Percentiles rank a stretch among this genome's conserved stretches.
phyloP scores from a whole-genome alignment of 2,113 vertebrate genomes.

The Perca fluviatilis region DNA sequence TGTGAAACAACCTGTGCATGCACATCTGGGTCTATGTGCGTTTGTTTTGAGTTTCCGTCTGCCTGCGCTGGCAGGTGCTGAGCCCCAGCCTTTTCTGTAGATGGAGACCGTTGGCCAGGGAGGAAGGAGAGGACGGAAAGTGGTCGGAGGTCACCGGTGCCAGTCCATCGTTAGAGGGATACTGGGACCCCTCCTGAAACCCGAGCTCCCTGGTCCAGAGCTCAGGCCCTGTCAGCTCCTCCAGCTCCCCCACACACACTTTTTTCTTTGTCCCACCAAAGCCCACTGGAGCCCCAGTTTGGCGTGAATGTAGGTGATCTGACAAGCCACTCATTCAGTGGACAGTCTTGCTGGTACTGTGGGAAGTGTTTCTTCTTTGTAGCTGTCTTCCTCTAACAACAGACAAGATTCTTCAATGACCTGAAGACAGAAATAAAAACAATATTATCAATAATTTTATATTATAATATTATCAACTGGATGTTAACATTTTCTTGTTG shows the following conservation, averaged over 20 bases:
- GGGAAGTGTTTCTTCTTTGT: slow-evolving; percentile 76
- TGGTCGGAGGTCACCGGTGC: slow-evolving; percentile 90
- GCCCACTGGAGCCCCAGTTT: slow-evolving; percentile 87
- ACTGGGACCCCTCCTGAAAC: slow-evolving; percentile 72
- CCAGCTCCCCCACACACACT: slow-evolving; percentile 70
- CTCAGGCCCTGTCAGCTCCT: slow-evolving; percentile 69
- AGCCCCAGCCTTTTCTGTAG: slow-evolving; percentile 87
- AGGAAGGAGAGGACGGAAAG: slow-evolving; percentile 89
- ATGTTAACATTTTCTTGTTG: slow-evolving; percentile 19
- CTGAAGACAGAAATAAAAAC: slow-evolving; percentile 57
- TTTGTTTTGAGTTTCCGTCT: slow-evolving; percentile 69
- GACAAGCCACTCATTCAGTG: slow-evolving; percentile 92
- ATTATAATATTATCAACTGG: slow-evolving; percentile 9
- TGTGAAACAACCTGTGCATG: slow-evolving; percentile 55
- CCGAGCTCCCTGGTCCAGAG: slow-evolving; percentile 76
- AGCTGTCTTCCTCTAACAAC: slow-evolving; percentile 39
- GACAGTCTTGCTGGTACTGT: slow-evolving; percentile 82
- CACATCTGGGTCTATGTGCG: slow-evolving; percentile 72
- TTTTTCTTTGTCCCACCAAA: slow-evolving; percentile 85
- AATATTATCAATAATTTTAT: slow-evolving; percentile 1
- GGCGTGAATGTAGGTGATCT: slow-evolving; percentile 90
- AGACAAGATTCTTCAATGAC: slow-evolving; percentile 48
- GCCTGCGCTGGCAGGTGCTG: slow-evolving; percentile 65
- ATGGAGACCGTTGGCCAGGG: slow-evolving; percentile 93
- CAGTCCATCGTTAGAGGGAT: slow-evolving; percentile 77